These are phyloP conservation scores for Cichladusa arquata DNA, from an alignment of 2,113 vertebrate species.

Conservation along the genomic window DNA sequence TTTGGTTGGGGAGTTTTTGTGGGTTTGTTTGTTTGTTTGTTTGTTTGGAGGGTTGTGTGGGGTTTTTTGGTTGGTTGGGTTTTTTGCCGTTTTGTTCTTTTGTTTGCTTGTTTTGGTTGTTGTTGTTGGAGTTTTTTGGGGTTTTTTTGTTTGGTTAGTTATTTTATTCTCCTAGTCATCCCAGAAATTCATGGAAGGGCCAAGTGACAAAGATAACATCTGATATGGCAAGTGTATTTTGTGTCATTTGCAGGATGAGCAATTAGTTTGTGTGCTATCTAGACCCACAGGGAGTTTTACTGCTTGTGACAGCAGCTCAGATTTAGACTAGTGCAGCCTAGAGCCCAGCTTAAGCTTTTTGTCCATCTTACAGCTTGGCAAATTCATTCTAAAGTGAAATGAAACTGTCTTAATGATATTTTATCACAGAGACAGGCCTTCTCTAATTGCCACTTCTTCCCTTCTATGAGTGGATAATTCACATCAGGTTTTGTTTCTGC, in stretches of 20 bases:
- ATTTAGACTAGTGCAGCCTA: background rate
- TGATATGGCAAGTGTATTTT: background rate
- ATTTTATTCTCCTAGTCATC: background rate
- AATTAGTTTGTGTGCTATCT: background rate
- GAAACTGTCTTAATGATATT: background rate
- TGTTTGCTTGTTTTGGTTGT: background rate
- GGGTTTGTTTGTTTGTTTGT: too few relatives aligned
- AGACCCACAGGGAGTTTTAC: background rate
- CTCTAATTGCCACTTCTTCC: background rate
- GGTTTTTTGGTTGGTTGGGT: background rate
- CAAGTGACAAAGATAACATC: background rate
- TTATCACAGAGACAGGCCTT: background rate
- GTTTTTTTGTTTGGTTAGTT: background rate
- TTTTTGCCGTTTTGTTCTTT: background rate
- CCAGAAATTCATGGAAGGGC: background rate
- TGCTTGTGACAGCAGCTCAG: background rate
- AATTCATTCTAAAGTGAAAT: background rate
- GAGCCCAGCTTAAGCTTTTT: background rate
- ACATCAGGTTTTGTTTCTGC: background rate
- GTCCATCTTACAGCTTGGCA: background rate
- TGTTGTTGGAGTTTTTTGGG: background rate
- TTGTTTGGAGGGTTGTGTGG: background rate
- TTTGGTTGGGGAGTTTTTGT: background rate
- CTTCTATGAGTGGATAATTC: background rate
- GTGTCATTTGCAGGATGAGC: background rate